Percentiles rank a stretch among this genome's conserved stretches.
Evolutionary conservation across 35 echinoderm and acorn worm genomes (phyloP).

Genomic region (Heliocidaris tuberculata): DNA sequence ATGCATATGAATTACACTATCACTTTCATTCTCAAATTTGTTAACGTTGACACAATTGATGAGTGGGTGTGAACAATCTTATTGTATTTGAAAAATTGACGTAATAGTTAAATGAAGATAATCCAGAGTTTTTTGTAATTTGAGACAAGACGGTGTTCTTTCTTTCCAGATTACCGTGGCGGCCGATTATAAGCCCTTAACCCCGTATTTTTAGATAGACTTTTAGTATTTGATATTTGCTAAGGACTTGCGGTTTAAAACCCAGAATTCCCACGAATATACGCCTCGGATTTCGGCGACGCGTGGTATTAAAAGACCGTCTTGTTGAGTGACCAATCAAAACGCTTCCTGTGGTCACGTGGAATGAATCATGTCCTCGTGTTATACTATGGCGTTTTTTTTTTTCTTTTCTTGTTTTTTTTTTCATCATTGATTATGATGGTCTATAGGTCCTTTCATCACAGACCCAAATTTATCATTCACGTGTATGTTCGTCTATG

Average conservation of each 20-base stretch:
- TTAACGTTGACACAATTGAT: not conserved
- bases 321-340: conserved; percentile 10
- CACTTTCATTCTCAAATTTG: not conserved
- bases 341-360: not conserved
- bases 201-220: not conserved
- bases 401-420: no score
- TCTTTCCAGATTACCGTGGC: not conserved
- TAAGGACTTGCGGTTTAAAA: not conserved
- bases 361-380: not conserved
- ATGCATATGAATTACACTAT: not conserved
- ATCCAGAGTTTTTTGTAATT: not conserved
- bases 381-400: not conserved
- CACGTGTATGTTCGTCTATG: not conserved
- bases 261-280: not conserved
- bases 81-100: not conserved
- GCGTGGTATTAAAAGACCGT: not conserved
- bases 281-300: not conserved
- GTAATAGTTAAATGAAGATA: not conserved
- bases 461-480: not conserved
- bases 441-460: not conserved
- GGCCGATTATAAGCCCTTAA: not conserved
- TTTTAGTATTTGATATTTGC: not conserved
- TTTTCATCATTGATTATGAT: not conserved
- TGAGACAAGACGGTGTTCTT: not conserved
- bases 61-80: not conserved